Conservation (phyloP, 2,113 vertebrate genomes). For the Bettongia penicillata region DNA sequence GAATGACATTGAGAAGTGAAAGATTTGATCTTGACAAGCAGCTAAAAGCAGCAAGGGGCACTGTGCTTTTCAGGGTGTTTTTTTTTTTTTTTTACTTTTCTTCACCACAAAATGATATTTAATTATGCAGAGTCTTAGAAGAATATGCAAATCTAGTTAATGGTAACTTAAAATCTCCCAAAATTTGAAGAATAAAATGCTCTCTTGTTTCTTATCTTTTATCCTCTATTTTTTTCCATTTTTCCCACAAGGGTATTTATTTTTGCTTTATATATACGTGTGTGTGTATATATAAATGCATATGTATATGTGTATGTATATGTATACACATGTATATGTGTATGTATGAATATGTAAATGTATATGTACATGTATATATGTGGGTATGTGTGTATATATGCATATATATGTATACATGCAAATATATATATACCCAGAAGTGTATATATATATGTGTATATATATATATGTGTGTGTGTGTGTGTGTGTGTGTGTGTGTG, state of each 20-base stretch:
- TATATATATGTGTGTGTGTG: too few relatives aligned
- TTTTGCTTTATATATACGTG: background rate
- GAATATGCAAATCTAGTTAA: background rate
- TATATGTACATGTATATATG: too few relatives aligned
- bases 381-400: too few relatives aligned
- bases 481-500: too few relatives aligned
- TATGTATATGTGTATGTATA: too few relatives aligned
- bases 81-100: background rate
- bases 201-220: background rate
- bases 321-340: too few relatives aligned
- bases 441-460: too few relatives aligned
- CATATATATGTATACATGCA: too few relatives aligned
- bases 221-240: background rate
- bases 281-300: too few relatives aligned
- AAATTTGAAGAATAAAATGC: background rate
- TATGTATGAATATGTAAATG: too few relatives aligned
- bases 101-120: background rate
- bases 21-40: background rate
- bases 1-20: background rate
- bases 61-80: background rate
- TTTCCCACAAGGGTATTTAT: background rate
- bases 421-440: too few relatives aligned
- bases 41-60: background rate
- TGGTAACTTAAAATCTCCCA: background rate
- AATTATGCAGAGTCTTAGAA: background rate